These are phyloP conservation scores for Idaea biselata DNA, from an alignment of 2,888 invertebrate species.

Conservation along the genomic window DNA sequence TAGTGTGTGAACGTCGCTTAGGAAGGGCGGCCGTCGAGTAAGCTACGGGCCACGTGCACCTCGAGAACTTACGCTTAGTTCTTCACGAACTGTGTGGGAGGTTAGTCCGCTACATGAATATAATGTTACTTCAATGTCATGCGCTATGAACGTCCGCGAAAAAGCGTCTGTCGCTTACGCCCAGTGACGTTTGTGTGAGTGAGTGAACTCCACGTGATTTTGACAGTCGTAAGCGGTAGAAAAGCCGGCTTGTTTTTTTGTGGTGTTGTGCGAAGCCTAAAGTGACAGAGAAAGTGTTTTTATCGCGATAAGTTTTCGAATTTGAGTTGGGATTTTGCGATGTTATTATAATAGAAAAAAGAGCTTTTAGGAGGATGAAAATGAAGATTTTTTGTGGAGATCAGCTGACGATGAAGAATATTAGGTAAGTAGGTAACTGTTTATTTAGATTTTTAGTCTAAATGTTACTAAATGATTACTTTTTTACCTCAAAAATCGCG, in stretches of 20 bases:
- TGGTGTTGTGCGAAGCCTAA: constrained; percentile 42
- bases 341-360: constrained; percentile 52
- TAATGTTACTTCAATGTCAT: constrained; percentile 69
- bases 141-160: constrained; percentile 66
- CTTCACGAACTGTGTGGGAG: constrained; percentile 79
- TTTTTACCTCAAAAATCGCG: not conserved
- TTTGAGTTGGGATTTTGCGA: constrained; percentile 44
- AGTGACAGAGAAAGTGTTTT: constrained; percentile 56
- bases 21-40: constrained; percentile 77
- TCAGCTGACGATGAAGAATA: constrained; percentile 58
- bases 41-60: constrained; percentile 77
- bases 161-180: constrained; percentile 58
- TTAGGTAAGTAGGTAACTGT: constrained; percentile 53
- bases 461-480: not conserved
- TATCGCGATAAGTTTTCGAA: constrained; percentile 45
- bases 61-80: constrained; percentile 77
- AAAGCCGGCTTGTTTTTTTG: constrained; percentile 55
- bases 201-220: constrained; percentile 67
- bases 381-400: constrained; percentile 28
- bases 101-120: constrained; percentile 76
- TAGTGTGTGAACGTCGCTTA: constrained; percentile 58
- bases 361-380: constrained; percentile 38
- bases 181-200: constrained; percentile 57
- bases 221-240: constrained; percentile 59
- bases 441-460: not conserved